Evolutionary conservation across 2,797 vertebrate genomes (phyloP).

Genomic region (Astyanax mexicanus): DNA sequence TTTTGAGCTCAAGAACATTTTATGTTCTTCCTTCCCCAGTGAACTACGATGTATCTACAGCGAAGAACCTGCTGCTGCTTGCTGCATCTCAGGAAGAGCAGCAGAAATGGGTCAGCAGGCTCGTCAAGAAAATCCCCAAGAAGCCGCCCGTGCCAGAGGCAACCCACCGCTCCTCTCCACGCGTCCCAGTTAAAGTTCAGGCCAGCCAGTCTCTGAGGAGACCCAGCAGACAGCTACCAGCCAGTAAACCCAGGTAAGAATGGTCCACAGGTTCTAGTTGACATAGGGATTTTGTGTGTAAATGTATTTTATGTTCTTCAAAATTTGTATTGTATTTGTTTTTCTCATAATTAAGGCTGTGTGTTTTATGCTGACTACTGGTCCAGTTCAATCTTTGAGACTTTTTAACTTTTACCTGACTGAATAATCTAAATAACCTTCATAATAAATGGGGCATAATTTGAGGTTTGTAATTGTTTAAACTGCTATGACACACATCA

Average conservation of each 20-base stretch:
- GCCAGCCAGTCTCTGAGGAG: conserved; percentile 94
- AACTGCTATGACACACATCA: background rate
- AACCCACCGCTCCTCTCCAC: conserved; percentile 93
- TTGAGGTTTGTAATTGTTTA: background rate
- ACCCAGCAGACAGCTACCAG: conserved; percentile 93
- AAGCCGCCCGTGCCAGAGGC: conserved; percentile 92
- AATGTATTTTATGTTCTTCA: too few species aligned
- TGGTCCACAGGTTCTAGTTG: background rate
- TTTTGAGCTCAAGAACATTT: background rate
- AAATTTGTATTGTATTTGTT: background rate
- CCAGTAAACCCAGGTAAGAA: conserved; percentile 94
- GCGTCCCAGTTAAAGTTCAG: conserved; percentile 93
- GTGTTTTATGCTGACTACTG: background rate
- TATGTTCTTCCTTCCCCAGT: conserved; percentile 76
- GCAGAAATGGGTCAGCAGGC: conserved; percentile 97
- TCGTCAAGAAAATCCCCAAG: conserved; percentile 98
- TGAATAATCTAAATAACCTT: too few species aligned
- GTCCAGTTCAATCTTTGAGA: background rate
- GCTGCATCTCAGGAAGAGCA: conserved; percentile 95
- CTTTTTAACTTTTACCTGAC: background rate
- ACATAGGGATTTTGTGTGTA: background rate
- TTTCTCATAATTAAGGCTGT: background rate
- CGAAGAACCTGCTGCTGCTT: conserved; percentile 96
- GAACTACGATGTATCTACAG: conserved; percentile 96
- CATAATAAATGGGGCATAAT: background rate